Evolutionary conservation across 2,888 invertebrate species (phyloP), one percentile per base, ranked within the genome.

Genomic region (Xanthorhoe spadicearia): DNA sequence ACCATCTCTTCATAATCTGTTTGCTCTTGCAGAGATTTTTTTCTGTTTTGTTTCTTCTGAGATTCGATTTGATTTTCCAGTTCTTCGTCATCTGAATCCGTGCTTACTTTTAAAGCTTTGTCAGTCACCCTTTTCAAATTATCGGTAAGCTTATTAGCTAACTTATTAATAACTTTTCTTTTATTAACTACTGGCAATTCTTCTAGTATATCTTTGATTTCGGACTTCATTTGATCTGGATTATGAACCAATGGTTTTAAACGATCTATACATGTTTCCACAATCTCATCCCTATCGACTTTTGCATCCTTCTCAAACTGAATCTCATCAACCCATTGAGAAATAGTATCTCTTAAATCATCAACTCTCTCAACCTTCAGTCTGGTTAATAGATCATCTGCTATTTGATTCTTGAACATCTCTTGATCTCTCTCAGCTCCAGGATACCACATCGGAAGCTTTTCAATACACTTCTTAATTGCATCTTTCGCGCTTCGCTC

Each of bases 361-460:
- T 80, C 72, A 13, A 62, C 67, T 18, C 71, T 70, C 55, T 69
- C 51, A 50, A 48, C 35, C 35, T 64, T 49, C 23, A 82, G 66
- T 68, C 61, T 78, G 2, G 67, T 62, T 2, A 73, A 58, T 13
- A 87, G 74, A 32, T 71, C 77, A 38, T 80, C 72, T 58, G 73
- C 60, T 5, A 85, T 65, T 56, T 73, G 69, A 2, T 76, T 70
- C 66, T 76, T 82, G 48, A 85, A 78, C 2, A 17, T 48, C 2
- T 77, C 67, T 52, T 74, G 69, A 1, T 82, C 77, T 5, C 64
- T 18, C 58, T 78, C 73, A 19, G 64, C 63, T 4, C 62, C 74
- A 7, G 83, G 83, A 28, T 68, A 70, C 86, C 87, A 86, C 68
- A 87, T 80, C 0, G 84, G 83, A 46, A 85, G 70, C 19, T 66